Conservation (phyloP, 92 coral and sea anemone species). For the Heteractis magnifica region DNA sequence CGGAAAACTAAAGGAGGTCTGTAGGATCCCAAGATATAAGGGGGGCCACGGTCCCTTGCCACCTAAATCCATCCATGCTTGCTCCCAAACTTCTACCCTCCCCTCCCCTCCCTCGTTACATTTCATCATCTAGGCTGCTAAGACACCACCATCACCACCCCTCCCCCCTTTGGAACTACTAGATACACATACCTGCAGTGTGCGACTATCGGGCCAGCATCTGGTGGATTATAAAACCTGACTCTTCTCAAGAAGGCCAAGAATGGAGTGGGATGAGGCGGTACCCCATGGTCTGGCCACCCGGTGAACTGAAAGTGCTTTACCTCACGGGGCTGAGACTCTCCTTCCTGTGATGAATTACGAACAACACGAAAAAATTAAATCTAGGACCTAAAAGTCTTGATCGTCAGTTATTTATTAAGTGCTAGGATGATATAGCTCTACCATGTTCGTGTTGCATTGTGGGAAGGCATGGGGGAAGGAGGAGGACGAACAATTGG, state of each 20-base stretch:
- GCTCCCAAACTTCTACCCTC: no score
- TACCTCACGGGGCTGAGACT: conserved; percentile 75
- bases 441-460: no score
- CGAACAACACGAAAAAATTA: background rate
- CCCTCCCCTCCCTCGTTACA: no score
- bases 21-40: no score
- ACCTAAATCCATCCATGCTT: no score
- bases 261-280: conserved; percentile 89
- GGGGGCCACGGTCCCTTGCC: no score
- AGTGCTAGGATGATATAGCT: no score
- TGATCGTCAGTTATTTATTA: background rate
- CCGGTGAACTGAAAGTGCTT: conserved; percentile 95
- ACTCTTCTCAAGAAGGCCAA: conserved; percentile 89
- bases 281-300: conserved; percentile 98
- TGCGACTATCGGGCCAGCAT: conserved; percentile 91
- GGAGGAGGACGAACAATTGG: background rate
- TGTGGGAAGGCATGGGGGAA: no score
- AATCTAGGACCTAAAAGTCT: background rate
- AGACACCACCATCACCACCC: no score
- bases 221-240: conserved; percentile 83
- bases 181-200: conserved; percentile 82
- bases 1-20: no score
- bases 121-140: no score
- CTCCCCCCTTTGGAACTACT: background rate
- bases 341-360: conserved; percentile 51